A percentile compares a stretch with the other conserved stretches of the same genome.
These are phyloP conservation scores for Temnopleurus reevesii DNA, from an alignment of 53 echinoderm and acorn worm species.

Conservation along the genomic window DNA sequence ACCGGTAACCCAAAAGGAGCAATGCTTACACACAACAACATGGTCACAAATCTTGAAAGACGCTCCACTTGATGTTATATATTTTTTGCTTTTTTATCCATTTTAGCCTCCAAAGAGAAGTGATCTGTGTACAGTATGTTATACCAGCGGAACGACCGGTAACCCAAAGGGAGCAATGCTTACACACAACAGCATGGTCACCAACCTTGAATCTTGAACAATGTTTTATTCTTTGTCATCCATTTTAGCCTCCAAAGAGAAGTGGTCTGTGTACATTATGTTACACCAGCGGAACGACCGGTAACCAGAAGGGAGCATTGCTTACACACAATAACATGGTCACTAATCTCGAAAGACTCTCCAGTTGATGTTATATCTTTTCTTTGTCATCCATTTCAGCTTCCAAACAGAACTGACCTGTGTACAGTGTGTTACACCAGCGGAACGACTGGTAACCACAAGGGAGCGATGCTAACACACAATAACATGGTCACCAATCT, in stretches of 20 bases:
- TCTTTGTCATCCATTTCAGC: slow-evolving; percentile 42
- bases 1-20: slow-evolving; percentile 88
- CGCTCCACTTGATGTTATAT: too few species aligned
- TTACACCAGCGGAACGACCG: slow-evolving; percentile 94
- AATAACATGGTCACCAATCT: slow-evolving; percentile 61
- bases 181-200: slow-evolving; percentile 67
- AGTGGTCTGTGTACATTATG: slow-evolving; percentile 77
- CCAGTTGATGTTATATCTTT: neutral
- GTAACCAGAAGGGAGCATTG: slow-evolving; percentile 81
- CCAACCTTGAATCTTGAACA: too few species aligned
- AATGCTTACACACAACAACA: slow-evolving; percentile 73
- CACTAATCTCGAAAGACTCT: too few species aligned
- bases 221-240: neutral
- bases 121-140: slow-evolving; percentile 84
- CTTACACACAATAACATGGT: slow-evolving; percentile 75
- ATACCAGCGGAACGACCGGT: slow-evolving; percentile 94
- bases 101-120: slow-evolving; percentile 66
- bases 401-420: slow-evolving; percentile 66
- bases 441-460: slow-evolving; percentile 90
- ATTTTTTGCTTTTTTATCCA: neutral
- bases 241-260: slow-evolving; percentile 60
- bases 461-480: slow-evolving; percentile 83
- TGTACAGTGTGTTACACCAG: slow-evolving; percentile 94
- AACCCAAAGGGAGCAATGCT: slow-evolving; percentile 83
- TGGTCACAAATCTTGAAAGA: slow-evolving; percentile 52